Conservation (phyloP, 2,797 vertebrate genomes). For the Channa striata region DNA sequence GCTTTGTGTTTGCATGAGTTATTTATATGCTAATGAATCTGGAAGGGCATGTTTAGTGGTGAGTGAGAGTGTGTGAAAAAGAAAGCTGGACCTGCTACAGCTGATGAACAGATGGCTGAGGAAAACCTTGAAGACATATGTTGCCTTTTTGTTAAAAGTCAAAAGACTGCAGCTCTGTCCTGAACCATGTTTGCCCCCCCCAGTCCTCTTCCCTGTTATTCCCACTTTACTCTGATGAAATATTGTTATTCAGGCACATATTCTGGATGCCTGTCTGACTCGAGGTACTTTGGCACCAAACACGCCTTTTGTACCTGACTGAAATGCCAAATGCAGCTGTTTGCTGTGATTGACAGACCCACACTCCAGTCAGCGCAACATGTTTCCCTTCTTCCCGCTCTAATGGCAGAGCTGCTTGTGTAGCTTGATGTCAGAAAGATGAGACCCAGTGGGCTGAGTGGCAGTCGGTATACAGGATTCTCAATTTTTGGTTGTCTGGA, state of each 20-base stretch:
- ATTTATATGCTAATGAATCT: constrained; percentile 77
- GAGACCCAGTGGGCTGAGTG: constrained; percentile 55
- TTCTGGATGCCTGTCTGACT: constrained; percentile 71
- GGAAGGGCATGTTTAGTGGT: constrained; percentile 51
- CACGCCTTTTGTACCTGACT: constrained; percentile 71
- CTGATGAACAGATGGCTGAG: constrained; percentile 44
- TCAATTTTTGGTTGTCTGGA: constrained; percentile 34
- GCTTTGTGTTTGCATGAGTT: constrained; percentile 62
- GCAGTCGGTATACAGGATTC: constrained; percentile 24
- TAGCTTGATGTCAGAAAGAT: constrained; percentile 33
- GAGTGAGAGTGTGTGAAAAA: constrained; percentile 16
- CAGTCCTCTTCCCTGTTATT: constrained; percentile 49
- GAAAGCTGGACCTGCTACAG: constrained; percentile 19
- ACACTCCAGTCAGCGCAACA: constrained; percentile 57
- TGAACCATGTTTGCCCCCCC: constrained; percentile 59
- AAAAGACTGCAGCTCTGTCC: constrained; percentile 32
- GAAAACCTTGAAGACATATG: constrained; percentile 48
- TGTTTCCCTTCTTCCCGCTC: constrained; percentile 49
- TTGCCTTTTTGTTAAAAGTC: constrained; percentile 45
- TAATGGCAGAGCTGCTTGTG: constrained; percentile 43
- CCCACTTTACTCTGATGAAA: constrained; percentile 70
- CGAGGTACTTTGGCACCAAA: constrained; percentile 72
- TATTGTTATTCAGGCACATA: constrained; percentile 72
- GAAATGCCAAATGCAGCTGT: constrained; percentile 69
- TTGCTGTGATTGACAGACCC: constrained; percentile 69